Evolutionary conservation across 2,113 vertebrate genomes (phyloP).

Genomic region (Athene cunicularia): DNA sequence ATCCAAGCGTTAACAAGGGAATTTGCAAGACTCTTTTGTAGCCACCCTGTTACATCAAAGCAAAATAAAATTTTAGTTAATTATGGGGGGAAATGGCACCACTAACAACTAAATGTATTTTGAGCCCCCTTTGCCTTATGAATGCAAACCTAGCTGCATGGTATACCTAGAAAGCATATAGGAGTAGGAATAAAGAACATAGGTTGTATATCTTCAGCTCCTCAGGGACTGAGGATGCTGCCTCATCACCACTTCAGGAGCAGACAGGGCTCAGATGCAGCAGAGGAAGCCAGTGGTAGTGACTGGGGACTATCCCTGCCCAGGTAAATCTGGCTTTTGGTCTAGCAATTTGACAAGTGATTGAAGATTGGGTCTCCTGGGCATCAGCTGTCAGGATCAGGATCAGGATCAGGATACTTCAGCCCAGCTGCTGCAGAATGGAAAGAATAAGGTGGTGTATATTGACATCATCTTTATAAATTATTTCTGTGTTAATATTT

Average conservation of each 20-base stretch:
- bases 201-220: neutral
- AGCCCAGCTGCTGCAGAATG: fast-evolving
- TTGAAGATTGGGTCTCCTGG: neutral
- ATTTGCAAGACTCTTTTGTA: neutral
- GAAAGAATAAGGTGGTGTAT: neutral
- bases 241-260: neutral
- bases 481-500: neutral
- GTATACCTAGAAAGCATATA: neutral
- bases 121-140: neutral
- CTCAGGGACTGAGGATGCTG: neutral
- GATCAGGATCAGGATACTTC: neutral
- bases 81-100: neutral
- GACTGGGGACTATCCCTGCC: neutral
- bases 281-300: neutral
- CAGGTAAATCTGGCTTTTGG: neutral
- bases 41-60: neutral
- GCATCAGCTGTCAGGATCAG: neutral
- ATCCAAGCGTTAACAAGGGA: neutral
- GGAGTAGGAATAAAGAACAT: neutral
- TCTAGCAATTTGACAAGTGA: neutral
- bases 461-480: neutral
- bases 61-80: neutral
- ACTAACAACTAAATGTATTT: neutral
- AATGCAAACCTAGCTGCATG: neutral
- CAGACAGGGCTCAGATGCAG: neutral